These are phyloP conservation scores for Morone chrysops DNA, from an alignment of 2,113 vertebrate genomes.

Conservation along the genomic window DNA sequence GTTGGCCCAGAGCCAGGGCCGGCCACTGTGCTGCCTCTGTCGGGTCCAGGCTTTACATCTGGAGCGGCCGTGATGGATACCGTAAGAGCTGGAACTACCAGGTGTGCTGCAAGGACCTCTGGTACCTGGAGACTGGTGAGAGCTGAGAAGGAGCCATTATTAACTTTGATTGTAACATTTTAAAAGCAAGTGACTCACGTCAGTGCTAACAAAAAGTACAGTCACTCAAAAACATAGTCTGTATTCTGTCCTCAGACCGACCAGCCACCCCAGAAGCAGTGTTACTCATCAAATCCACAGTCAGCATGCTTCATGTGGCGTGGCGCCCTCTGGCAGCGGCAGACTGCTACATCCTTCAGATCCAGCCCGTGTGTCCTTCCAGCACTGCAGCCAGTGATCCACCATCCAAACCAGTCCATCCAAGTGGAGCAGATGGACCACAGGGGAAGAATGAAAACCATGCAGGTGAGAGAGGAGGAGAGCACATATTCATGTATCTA, in stretches of 20 bases:
- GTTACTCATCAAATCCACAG: slow-evolving; percentile 93
- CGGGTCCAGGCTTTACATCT: slow-evolving; percentile 95
- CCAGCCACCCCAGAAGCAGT: slow-evolving; percentile 91
- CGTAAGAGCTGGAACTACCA: slow-evolving; percentile 95
- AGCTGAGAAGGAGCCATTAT: not conserved
- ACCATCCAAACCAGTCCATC: not conserved
- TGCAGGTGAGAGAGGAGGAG: slow-evolving; percentile 34
- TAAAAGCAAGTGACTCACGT: not conserved
- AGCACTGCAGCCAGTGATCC: not conserved
- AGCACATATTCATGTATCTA: not conserved
- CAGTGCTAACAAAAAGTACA: not conserved
- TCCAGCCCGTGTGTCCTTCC: slow-evolving; percentile 83
- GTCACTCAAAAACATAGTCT: not conserved
- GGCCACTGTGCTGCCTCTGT: slow-evolving; percentile 92
- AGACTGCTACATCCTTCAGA: slow-evolving; percentile 93
- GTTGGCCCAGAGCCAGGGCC: slow-evolving; percentile 90
- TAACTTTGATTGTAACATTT: too few species aligned
- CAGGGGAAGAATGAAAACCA: slow-evolving; percentile 1
- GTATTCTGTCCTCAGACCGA: slow-evolving; percentile 84
- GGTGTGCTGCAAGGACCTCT: slow-evolving; percentile 98
- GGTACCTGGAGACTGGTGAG: slow-evolving; percentile 98
- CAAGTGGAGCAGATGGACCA: slow-evolving; percentile 17
- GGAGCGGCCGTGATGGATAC: slow-evolving; percentile 97
- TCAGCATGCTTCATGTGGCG: slow-evolving; percentile 94
- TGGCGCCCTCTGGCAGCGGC: slow-evolving; percentile 95